Base-by-base conservation (phyloP, 2,888 invertebrate genomes). In the Argynnis bischoffii region DNA sequence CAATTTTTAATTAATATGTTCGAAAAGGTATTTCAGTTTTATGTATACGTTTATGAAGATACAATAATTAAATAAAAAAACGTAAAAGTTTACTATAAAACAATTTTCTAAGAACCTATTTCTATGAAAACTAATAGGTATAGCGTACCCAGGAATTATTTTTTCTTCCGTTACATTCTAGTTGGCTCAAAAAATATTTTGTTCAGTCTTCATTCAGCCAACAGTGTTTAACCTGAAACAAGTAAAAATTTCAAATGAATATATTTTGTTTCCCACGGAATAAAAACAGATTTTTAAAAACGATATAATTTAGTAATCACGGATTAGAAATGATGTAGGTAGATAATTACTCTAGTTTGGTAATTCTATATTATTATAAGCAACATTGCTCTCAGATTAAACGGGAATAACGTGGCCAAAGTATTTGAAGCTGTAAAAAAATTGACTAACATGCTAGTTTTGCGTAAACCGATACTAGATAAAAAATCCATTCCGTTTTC, bases 141-240 rank as follows among this genome's bases (percentile, higher is more conserved):
- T 61, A 15, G 2, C 63, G 46, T 63, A 54, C 63, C 63, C 63
- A 77, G 78, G 77, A 77, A 78, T 76, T 77, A 79, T 69, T 81
- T 81, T 89, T 87, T 88, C 88, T 84, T 83, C 81, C 78, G 76
- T 85, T 87, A 90, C 90, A 85, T 88, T 81, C 78, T 87, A 84
- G 79, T 82, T 80, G 81, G 80, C 80, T 82, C 81, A 79, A 77
- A 84, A 82, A 80, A 81, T 85, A 82, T 79, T 79, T 79, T 83
- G 84, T 87, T 91, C 92, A 91, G 91, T 91, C 92, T 92, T 91
- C 81, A 76, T 81, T 85, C 86, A 86, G 87, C 87, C 85, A 83
- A 80, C 78, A 79, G 75, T 81, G 75, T 79, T 82, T 77, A 83
- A 88, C 88, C 92, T 92, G 88, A 18, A 89, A 91, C 89, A 90